These are phyloP conservation scores for Elanoides forficatus DNA, from an alignment of 2,113 vertebrate genomes.

Conservation along the genomic window DNA sequence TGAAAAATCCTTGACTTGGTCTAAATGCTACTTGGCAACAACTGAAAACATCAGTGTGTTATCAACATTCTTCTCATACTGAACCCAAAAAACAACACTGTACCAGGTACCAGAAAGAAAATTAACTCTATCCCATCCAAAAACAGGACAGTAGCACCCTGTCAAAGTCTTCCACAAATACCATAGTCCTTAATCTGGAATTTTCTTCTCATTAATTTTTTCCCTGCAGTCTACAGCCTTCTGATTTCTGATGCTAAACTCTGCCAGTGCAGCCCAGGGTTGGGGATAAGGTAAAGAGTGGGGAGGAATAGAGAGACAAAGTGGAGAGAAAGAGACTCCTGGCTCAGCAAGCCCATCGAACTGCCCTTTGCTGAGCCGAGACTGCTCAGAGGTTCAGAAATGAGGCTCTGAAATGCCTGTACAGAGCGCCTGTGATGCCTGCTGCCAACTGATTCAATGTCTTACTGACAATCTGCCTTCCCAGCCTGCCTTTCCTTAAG, in stretches of 20 bases:
- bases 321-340: neutral
- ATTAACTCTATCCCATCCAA: too few relatives aligned
- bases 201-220: neutral
- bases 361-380: neutral
- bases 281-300: neutral
- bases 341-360: neutral
- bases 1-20: too few relatives aligned
- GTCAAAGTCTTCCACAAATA: neutral
- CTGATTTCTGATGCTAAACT: neutral
- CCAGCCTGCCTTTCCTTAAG: neutral
- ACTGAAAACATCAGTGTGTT: too few relatives aligned
- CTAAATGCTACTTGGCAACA: fast-evolving
- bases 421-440: neutral
- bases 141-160: neutral
- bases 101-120: too few relatives aligned
- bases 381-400: neutral
- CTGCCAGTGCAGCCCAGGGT: neutral
- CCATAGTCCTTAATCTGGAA: neutral
- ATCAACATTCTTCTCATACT: too few relatives aligned
- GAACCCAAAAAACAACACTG: too few relatives aligned
- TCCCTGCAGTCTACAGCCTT: neutral
- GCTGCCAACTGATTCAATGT: neutral
- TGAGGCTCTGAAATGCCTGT: neutral
- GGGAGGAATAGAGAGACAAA: neutral
- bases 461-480: neutral